Conservation (phyloP, 2,113 vertebrate species). For the Falcunculus frontatus region DNA sequence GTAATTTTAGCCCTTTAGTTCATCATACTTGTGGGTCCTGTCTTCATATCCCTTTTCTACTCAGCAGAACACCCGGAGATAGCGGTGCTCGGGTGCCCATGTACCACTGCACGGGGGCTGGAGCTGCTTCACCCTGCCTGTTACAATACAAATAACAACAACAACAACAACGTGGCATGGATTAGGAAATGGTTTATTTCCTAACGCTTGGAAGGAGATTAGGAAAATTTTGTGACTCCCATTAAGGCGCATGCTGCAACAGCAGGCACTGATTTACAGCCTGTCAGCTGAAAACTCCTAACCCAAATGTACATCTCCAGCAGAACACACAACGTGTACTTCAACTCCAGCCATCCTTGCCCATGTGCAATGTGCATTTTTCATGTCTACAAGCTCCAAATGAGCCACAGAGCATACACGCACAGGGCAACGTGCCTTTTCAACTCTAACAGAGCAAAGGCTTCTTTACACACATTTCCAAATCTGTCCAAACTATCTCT, state of each 20-base stretch:
- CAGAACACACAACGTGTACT: rapidly evolving
- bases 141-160: not conserved
- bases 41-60: not conserved
- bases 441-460: not conserved
- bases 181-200: slow-evolving; percentile 15
- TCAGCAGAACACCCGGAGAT: rapidly evolving
- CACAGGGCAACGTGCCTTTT: rapidly evolving
- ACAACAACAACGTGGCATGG: rapidly evolving
- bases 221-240: not conserved
- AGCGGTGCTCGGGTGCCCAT: rapidly evolving
- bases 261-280: not conserved
- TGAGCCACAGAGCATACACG: rapidly evolving
- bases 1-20: not conserved
- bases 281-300: not conserved
- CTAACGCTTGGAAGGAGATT: not conserved
- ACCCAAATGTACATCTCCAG: not conserved
- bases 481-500: not conserved
- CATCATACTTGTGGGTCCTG: not conserved
- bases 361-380: not conserved
- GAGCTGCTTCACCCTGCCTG: not conserved
- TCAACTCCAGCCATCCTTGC: rapidly evolving
- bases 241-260: not conserved
- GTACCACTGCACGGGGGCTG: not conserved
- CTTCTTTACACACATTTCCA: not conserved
- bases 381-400: not conserved